Evolutionary conservation across 2,888 invertebrate genomes (phyloP).

Genomic region (Itoplectis maculator): DNA sequence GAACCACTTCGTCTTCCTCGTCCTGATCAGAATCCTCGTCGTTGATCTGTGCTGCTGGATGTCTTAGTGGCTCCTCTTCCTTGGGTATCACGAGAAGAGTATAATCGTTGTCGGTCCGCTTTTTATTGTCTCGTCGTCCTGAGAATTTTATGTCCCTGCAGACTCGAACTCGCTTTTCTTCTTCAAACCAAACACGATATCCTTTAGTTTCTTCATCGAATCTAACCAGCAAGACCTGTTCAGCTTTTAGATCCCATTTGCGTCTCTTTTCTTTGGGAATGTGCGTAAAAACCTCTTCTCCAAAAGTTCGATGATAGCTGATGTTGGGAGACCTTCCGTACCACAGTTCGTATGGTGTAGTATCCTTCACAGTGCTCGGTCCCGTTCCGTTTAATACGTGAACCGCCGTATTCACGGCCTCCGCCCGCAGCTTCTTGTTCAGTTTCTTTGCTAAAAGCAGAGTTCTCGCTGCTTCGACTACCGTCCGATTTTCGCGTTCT

Average conservation of each 20-base stretch:
- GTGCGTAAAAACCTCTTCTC: conserved; percentile 19
- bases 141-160: conserved; percentile 62
- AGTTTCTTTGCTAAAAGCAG: conserved; percentile 53
- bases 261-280: conserved; percentile 8
- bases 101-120: conserved; percentile 23
- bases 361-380: conserved; percentile 27
- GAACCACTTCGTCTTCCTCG: background rate
- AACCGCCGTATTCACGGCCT: conserved; percentile 63
- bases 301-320: conserved; percentile 18
- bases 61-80: background rate
- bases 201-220: conserved; percentile 62
- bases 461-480: conserved; percentile 62
- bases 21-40: background rate
- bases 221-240: conserved; percentile 50
- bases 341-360: conserved; percentile 55
- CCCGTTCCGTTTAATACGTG: conserved; percentile 42
- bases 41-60: background rate
- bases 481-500: conserved; percentile 64
- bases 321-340: conserved; percentile 17
- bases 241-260: conserved; percentile 29
- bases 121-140: conserved; percentile 34
- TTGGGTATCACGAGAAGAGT: conserved; percentile 34
- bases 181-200: conserved; percentile 54
- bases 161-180: conserved; percentile 47
- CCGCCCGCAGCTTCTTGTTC: conserved; percentile 73